Conservation (phyloP, 2,113 vertebrate genomes). For the Siphamia tubifer region DNA sequence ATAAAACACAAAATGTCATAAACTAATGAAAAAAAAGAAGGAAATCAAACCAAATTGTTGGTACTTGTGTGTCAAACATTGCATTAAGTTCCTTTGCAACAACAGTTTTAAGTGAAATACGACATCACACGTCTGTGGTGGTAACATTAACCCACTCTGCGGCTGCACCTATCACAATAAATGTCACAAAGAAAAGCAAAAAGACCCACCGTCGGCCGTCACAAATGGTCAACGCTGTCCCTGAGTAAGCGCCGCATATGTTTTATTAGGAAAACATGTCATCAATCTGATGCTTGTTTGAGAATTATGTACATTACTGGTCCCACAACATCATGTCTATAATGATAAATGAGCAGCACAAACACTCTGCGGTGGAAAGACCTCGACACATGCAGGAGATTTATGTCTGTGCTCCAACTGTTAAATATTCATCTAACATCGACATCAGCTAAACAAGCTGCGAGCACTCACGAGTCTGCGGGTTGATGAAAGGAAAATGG, state of each 20-base stretch:
- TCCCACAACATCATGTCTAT: constrained; percentile 5
- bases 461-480: neutral
- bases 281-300: constrained; percentile 4
- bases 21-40: too few relatives aligned
- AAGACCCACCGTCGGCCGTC: neutral
- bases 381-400: constrained; percentile 30
- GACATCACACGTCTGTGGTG: neutral
- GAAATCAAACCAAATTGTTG: too few relatives aligned
- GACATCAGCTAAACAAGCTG: neutral
- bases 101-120: neutral
- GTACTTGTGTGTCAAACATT: too few relatives aligned
- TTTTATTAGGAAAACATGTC: constrained; percentile 29
- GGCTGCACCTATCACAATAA: neutral
- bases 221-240: constrained; percentile 11
- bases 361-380: constrained; percentile 26
- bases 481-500: too few relatives aligned
- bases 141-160: neutral
- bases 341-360: constrained; percentile 26
- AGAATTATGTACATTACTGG: constrained; percentile 22
- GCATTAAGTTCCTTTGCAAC: constrained; percentile 5
- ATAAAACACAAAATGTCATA: too few relatives aligned
- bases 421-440: constrained; percentile 35
- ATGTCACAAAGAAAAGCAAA: neutral
- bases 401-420: constrained; percentile 3
- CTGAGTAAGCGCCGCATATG: neutral